These are phyloP conservation scores for Polymixis flavicincta DNA, from an alignment of 2,888 invertebrate species.

Conservation along the genomic window DNA sequence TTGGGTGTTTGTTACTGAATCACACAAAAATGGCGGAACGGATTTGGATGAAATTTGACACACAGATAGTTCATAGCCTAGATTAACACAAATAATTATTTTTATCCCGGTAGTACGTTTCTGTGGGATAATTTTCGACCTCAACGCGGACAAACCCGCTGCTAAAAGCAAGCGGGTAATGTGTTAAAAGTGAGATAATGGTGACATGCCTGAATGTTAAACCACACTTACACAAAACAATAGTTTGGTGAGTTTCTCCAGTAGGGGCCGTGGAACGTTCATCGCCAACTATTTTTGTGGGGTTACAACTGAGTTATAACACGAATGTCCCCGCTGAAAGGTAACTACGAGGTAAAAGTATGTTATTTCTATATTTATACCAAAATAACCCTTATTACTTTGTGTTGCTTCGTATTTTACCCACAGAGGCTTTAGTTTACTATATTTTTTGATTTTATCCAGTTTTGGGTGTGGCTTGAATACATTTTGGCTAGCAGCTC, in stretches of 20 bases:
- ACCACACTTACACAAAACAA: conserved; percentile 4
- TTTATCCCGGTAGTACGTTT: no score
- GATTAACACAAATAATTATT: no score
- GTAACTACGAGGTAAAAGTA: conserved; percentile 75
- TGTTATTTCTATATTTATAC: conserved; percentile 65
- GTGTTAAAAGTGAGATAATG: no score
- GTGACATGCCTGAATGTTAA: no score
- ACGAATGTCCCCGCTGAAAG: conserved; percentile 72
- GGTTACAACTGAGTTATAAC: conserved; percentile 77
- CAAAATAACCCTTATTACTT: conserved; percentile 56
- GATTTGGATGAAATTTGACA: no score
- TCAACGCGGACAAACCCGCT: no score
- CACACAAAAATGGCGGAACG: no score
- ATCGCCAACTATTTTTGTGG: conserved; percentile 79
- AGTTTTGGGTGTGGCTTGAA: conserved; percentile 2
- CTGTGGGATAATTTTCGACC: no score
- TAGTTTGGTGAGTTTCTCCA: conserved; percentile 41
- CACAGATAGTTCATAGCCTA: no score
- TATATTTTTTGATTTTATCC: conserved; percentile 5
- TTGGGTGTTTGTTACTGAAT: no score
- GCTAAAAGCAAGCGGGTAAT: no score
- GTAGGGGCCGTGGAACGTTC: conserved; percentile 74
- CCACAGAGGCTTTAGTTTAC: conserved; percentile 9
- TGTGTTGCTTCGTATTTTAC: conserved; percentile 37
- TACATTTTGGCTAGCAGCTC: neutral